Conservation (phyloP, 2,113 vertebrate species). For the Sakesphorus luctuosus region DNA sequence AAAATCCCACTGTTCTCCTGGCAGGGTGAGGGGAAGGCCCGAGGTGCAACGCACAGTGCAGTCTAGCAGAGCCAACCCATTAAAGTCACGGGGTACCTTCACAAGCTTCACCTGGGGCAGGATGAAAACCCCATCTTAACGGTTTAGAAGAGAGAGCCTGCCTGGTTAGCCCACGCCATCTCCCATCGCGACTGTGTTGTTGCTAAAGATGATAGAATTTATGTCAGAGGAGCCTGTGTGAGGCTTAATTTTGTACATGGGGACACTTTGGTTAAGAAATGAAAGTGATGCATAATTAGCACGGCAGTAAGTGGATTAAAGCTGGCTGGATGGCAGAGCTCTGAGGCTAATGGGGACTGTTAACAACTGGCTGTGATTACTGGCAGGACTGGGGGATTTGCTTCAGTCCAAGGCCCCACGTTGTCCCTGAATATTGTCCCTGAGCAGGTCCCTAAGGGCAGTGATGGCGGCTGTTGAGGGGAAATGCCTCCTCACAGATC, state of each 20-base stretch:
- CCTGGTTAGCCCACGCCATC: neutral
- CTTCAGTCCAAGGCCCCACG: neutral
- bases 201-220: slow-evolving; percentile 22
- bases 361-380: neutral
- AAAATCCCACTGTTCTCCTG: neutral
- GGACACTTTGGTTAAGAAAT: neutral
- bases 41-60: neutral
- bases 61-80: neutral
- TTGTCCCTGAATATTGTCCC: neutral
- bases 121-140: rapidly evolving
- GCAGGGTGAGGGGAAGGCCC: neutral
- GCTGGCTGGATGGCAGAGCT: neutral
- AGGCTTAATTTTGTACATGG: neutral
- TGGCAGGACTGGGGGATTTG: rapidly evolving
- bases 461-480: neutral
- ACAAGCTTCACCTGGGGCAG: neutral
- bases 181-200: rapidly evolving
- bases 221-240: neutral
- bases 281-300: neutral
- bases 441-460: neutral
- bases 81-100: neutral
- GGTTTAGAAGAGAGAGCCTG: neutral
- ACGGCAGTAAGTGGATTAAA: neutral
- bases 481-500: neutral
- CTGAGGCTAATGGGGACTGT: neutral